Evolutionary conservation across 2,888 invertebrate species (phyloP).

Genomic region (Aleiodes leptofemur): DNA sequence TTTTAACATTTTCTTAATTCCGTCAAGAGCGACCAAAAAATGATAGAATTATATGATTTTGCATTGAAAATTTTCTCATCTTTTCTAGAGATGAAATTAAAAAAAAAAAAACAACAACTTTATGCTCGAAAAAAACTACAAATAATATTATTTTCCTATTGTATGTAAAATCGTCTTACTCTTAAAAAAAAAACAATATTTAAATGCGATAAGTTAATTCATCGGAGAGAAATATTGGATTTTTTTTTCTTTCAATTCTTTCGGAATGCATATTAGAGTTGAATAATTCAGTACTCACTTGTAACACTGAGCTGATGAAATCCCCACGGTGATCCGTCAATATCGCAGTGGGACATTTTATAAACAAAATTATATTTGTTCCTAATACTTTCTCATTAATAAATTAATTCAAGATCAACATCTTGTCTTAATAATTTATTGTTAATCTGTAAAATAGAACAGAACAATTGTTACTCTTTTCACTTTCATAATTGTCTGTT

Average conservation of each 20-base stretch:
- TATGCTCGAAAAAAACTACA: too few relatives aligned
- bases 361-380: conserved; percentile 35
- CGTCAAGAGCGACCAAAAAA: too few relatives aligned
- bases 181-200: not conserved
- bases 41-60: too few relatives aligned
- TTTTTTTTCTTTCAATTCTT: not conserved
- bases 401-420: conserved; percentile 44
- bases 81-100: too few relatives aligned
- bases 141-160: too few relatives aligned
- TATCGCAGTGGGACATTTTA: conserved; percentile 73
- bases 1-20: too few relatives aligned
- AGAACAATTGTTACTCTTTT: not conserved
- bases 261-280: too few relatives aligned
- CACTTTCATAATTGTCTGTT: too few relatives aligned
- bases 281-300: conserved; percentile 76
- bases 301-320: conserved; percentile 83
- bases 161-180: conserved; percentile 21
- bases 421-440: conserved; percentile 16
- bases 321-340: conserved; percentile 75
- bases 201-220: conserved; percentile 30
- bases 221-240: conserved; percentile 29
- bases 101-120: too few relatives aligned
- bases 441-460: conserved; percentile 24
- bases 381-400: conserved; percentile 25
- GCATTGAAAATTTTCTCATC: too few relatives aligned